Base-by-base conservation (phyloP, 1,140 invertebrate species). In the Paracyclopina nana region DNA sequence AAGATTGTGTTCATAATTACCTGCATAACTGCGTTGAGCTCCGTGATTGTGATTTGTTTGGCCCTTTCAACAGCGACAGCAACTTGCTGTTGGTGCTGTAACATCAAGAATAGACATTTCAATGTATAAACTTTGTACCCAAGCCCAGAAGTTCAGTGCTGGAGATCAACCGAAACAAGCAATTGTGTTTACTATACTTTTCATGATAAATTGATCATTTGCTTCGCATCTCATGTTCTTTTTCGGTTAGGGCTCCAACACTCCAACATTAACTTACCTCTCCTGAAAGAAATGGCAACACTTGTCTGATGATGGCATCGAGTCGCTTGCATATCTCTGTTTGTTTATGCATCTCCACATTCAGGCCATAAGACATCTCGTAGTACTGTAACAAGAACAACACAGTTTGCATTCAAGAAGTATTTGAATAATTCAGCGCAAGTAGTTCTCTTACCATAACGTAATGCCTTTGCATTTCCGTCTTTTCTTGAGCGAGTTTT, bases 261-360 rank as follows among this genome's bases (percentile, higher is more conserved):
- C 30, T 31, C 30, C 30, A 31, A 9, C 30, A 9, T 46, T 20
- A 18, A 54, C 56, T 55, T 45, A 58, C 57, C 50, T 76, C 73
- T 62, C 72, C 72, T 49, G 72, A 72, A 5, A 76, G 62, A 57
- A 73, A 74, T 41, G 75, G 73, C 53, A 77, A 66, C n/a, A 77
- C 70, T 60, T 78, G 74, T 50, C 66, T 67, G 56, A 74, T 71
- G 44, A 76, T 75, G 20, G 70, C 70, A 62, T 71, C 72, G 26
- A 76, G 62, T 46, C 75, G 61, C 58, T 78, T 78, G 14, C 70
- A 70, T 52, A 77, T 75, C 62, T 78, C 76, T 25, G 71, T 73
- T 29, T 95, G 94, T 78, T 96, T 97, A 70, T 95, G 90, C 87
- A 97, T 94, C 76, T 98, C 94, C 60, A 96, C 88, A 69, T 96